Evolutionary conservation across 2,797 vertebrate species (phyloP), one percentile per base, ranked within the genome.

Genomic region (Spinus pinus): DNA sequence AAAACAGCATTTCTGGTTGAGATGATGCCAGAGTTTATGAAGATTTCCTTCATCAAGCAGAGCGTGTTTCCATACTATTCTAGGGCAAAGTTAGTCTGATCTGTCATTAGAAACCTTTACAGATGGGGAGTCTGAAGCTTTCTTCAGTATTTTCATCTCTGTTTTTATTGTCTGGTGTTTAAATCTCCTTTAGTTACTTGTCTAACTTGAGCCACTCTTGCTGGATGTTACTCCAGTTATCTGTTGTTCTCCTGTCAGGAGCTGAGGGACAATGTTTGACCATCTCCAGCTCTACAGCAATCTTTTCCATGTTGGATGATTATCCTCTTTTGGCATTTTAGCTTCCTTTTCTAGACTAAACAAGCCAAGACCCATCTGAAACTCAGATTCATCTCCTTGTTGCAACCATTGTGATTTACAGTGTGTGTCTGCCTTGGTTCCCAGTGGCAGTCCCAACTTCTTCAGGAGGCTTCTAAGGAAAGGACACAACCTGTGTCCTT

Each of bases 221-320:
- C 77, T 65, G 65, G 46, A 12, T 79, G 20, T 89, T 85, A 19
- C 37, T 62, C 19, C 46, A 60, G 0, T 74, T 92, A 42, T 46
- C 14, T 83, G 53, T 54, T 62, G 30, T 57, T 37, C 62, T 91
- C 47, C 53, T 65, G 31, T 39, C 69, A 71, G 75, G 33, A 83
- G 39, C 42, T 81, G 46, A 88, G 35, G 56, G 53, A 74, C 41
- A 77, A 27, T 12, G 18, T 41, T 28, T 15, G 33, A 57, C 22
- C 35, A 57, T 53, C 30, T 78, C 47, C 58, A 87, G 49, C 46
- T 94, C 75, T 74, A n/a, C 23, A 74, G 10, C 27, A 87, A n/a
- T 3, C 0, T 64, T 88, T 83, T 39, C 41, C 0, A 0, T 61
- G 19, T 47, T 65, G 53, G 24, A 79, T 14, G 5, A 42, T 53